phyloP scores from a whole-genome alignment of 2,888 invertebrate genomes.

The Scelioninae gen. 1 region DNA sequence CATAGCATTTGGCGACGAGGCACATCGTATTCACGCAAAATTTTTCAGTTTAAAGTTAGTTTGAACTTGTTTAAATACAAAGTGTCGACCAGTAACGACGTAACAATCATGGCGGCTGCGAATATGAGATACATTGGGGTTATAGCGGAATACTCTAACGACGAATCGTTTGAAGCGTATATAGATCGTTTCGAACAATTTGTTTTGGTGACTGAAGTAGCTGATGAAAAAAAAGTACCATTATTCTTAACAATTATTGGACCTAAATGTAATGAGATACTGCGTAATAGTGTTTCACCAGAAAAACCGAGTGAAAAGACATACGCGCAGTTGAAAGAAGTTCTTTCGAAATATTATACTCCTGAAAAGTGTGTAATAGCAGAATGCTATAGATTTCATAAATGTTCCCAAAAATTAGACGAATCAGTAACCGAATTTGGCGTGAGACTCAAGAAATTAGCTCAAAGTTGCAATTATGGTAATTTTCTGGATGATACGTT shows the following conservation, averaged over 20 bases:
- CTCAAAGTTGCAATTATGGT: constrained; percentile 11
- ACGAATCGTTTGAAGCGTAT: constrained; percentile 46
- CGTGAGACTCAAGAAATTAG: constrained; percentile 18
- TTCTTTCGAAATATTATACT: constrained; percentile 6
- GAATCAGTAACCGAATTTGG: constrained; percentile 18
- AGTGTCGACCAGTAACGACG: background rate
- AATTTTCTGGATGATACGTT: constrained; percentile 15
- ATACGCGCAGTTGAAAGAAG: constrained; percentile 64
- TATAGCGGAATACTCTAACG: background rate
- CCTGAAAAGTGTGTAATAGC: constrained; percentile 22
- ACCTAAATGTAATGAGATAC: constrained; percentile 65
- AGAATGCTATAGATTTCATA: constrained; percentile 18
- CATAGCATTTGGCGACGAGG: no score
- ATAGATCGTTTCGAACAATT: constrained; percentile 73
- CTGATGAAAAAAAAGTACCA: constrained; percentile 66
- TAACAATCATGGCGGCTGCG: background rate
- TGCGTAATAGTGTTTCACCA: constrained; percentile 65
- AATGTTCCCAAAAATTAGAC: constrained; percentile 6
- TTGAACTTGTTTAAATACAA: no score
- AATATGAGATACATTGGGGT: background rate
- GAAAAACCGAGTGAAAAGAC: constrained; percentile 56
- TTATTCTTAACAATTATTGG: constrained; percentile 73
- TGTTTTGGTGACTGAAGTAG: constrained; percentile 70
- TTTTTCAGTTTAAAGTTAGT: no score
- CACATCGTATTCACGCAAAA: no score